phyloP scores from a whole-genome alignment of 2,113 vertebrate genomes.

The Malurus alboscapulatus region DNA sequence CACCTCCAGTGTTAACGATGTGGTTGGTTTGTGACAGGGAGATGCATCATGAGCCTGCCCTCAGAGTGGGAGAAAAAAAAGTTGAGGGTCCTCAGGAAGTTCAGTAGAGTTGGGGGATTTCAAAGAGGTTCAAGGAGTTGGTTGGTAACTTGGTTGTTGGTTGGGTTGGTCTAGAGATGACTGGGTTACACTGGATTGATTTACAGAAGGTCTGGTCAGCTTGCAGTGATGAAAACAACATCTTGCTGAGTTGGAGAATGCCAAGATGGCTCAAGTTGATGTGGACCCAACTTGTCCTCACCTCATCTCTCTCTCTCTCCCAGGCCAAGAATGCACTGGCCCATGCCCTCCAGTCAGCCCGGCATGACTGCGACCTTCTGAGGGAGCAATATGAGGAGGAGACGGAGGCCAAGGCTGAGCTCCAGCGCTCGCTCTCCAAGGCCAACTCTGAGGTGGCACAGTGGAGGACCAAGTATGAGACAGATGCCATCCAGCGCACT shows the following conservation, averaged over 20 bases:
- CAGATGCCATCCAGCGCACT: constrained; percentile 80
- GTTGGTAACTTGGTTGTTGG: neutral
- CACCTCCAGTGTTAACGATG: neutral
- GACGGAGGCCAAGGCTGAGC: constrained; percentile 84
- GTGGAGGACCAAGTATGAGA: constrained; percentile 71
- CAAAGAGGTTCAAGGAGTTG: neutral
- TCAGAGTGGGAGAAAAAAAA: neutral
- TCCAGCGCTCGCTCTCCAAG: constrained; percentile 61
- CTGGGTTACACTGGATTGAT: neutral
- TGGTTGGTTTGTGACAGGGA: neutral
- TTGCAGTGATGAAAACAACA: neutral
- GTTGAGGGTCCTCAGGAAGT: neutral
- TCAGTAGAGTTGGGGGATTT: neutral
- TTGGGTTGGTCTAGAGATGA: neutral
- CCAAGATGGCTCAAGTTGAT: neutral
- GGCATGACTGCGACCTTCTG: constrained; percentile 85
- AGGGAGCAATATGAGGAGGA: constrained; percentile 89
- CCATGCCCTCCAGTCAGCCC: constrained; percentile 77
- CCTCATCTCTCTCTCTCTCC: neutral
- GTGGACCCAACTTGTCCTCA: neutral
- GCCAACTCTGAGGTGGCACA: constrained; percentile 9
- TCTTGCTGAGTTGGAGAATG: neutral
- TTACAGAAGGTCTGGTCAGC: neutral
- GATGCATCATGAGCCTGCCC: neutral
- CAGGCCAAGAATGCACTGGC: neutral